Base-by-base conservation (phyloP, 64 coral and sea anemone genomes). In the Trachythela sp. region DNA sequence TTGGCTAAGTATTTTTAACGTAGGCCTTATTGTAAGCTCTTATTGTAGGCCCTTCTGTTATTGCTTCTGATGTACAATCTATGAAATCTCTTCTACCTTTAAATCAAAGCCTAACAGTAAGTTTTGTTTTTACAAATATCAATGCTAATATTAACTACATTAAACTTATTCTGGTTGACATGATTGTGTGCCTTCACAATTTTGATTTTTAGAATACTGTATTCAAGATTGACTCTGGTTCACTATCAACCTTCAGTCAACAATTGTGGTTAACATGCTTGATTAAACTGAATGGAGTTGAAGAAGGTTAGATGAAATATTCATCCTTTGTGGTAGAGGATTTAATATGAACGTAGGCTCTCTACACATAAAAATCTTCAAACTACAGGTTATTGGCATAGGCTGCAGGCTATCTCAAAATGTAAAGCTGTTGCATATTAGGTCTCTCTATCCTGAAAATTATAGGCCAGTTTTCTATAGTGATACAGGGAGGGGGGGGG, bases 231-330 rank as follows among this genome's bases (percentile, higher is more conserved):
- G 90, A 99, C 27, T 94, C 96, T 77, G 94, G 96, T 52, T 89
- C 94, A 52, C 24, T 99, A 48, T 99, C 96, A 31, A 94, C 96
- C 7, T 99, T 99, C 31, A 99, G 92, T 59, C 96, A 99, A 83
- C 93, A 99, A 18, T 50, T 99, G 8, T 99, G 96, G 96, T 54
- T 99, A 3, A 87, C 94, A 8, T 92, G 96, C 56, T 83, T 91
- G 49, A 92, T 99, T 38, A 94, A 94, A 48, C 88, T 99, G n/a
- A 94, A 93, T 54, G 96, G 96, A 22, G 92, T 91, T 14, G 91
- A 92, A 58, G 88, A 84, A 93, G 96, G 96, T 95, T 86, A 71
- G 40, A 36, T 22, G 29, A 26, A 58, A 32, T 14, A n/a, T 40
- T 39, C 0, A 38, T 36, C 11, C 34, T 56, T 17, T 36, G 0